These are phyloP conservation scores for Pegea sp. DNA, from an alignment of 23 tunicate species.

Conservation along the genomic window DNA sequence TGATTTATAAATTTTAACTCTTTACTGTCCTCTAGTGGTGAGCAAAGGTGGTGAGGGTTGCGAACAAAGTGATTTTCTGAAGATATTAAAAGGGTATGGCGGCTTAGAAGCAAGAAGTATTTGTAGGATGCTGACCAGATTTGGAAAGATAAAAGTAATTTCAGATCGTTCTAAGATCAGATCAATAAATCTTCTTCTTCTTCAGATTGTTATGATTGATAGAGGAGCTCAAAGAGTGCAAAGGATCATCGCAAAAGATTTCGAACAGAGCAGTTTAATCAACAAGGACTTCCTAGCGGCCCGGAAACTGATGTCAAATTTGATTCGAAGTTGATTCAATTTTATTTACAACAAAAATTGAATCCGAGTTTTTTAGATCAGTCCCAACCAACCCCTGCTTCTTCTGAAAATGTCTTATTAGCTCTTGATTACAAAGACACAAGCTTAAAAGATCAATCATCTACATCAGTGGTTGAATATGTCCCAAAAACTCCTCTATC, in stretches of 20 bases:
- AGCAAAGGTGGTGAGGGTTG: conserved; percentile 43
- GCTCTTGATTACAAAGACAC: too few species aligned
- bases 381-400: too few species aligned
- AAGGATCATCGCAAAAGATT: conserved; percentile 29
- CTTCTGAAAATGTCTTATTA: too few species aligned
- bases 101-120: conserved; percentile 40
- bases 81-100: conserved; percentile 34
- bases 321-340: too few species aligned
- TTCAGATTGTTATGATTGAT: conserved; percentile 49
- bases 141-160: conserved; percentile 18
- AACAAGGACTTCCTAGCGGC: conserved; percentile 35
- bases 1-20: background rate
- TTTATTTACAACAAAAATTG: too few species aligned
- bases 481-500: background rate
- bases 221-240: conserved; percentile 35
- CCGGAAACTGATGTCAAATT: conserved; percentile 39
- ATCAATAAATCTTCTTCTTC: background rate
- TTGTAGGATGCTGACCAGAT: conserved; percentile 18
- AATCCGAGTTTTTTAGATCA: too few species aligned
- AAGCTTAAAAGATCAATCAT: too few species aligned
- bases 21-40: too few species aligned
- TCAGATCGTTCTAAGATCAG: background rate
- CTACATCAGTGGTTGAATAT: too few species aligned
- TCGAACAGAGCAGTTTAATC: conserved; percentile 13
- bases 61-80: conserved; percentile 19